Conservation (phyloP, 1,140 invertebrate genomes). For the Ips nitidus region DNA sequence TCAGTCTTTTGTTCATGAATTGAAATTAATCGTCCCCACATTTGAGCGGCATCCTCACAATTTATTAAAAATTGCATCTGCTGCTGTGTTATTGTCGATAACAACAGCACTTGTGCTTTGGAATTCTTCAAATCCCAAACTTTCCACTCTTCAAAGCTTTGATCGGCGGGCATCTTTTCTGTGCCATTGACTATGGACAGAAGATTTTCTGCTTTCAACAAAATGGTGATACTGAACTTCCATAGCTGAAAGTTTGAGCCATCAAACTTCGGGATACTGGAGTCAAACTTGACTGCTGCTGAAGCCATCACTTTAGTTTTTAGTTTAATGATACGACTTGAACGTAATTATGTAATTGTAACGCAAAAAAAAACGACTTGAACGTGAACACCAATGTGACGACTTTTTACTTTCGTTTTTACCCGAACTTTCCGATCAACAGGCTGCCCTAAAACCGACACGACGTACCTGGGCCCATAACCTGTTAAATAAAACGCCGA, state of each 20-base stretch:
- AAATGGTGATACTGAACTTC: constrained; percentile 32
- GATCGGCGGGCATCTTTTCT: constrained; percentile 2
- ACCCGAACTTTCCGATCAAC: too few relatives aligned
- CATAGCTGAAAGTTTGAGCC: constrained; percentile 33
- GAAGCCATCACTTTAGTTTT: constrained; percentile 6
- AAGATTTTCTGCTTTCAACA: constrained; percentile 27
- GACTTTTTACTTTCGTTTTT: too few relatives aligned
- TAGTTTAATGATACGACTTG: constrained; percentile 17
- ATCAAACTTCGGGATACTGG: constrained; percentile 24
- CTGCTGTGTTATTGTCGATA: constrained; percentile 39
- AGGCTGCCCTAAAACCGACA: too few relatives aligned
- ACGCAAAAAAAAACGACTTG: background rate
- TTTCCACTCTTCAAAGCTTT: constrained; percentile 13
- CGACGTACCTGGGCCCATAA: too few relatives aligned
- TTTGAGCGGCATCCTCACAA: constrained; percentile 45
- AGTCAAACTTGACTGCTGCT: constrained; percentile 12
- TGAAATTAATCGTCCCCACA: constrained; percentile 48
- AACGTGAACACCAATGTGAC: too few relatives aligned
- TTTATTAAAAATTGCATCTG: constrained; percentile 47
- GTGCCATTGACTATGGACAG: constrained; percentile 21
- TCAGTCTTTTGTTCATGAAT: constrained; percentile 48
- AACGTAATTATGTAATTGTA: constrained; percentile 37
- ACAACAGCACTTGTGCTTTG: constrained; percentile 41
- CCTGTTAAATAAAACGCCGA: too few relatives aligned
- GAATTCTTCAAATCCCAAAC: constrained; percentile 36